Conservation (phyloP, 2,888 invertebrate genomes). For the Heteromyza rotundicornis region DNA sequence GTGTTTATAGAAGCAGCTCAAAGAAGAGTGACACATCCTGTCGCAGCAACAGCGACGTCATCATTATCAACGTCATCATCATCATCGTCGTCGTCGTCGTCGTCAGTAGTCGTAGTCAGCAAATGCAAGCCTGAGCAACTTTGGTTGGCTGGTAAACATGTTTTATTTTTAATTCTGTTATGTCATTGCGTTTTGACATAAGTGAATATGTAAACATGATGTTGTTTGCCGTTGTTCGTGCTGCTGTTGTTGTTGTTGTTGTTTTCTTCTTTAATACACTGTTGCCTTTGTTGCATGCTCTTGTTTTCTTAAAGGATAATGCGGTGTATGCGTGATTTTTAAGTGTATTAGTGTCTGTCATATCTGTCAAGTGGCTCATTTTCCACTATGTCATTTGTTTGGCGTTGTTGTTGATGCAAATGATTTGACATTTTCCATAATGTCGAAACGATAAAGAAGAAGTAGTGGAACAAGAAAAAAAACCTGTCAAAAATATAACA, state of each 20-base stretch:
- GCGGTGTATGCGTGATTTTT: conserved; percentile 42
- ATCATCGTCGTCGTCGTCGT: too few species aligned
- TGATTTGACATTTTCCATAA: conserved; percentile 48
- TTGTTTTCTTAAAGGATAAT: conserved; percentile 47
- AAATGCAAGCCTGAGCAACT: not conserved
- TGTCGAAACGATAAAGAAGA: not conserved
- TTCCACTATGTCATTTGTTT: conserved; percentile 9
- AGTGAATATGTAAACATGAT: conserved; percentile 26
- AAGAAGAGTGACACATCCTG: not conserved
- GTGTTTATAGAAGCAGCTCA: too few species aligned
- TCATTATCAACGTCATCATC: not conserved
- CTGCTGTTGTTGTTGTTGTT: conserved; percentile 31
- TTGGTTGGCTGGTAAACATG: not conserved
- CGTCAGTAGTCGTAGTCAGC: not conserved
- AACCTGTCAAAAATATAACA: too few species aligned
- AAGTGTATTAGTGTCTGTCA: conserved; percentile 52
- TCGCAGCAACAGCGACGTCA: not conserved
- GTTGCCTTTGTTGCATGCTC: conserved; percentile 11
- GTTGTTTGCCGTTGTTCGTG: too few species aligned
- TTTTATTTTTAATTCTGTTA: conserved; percentile 43
- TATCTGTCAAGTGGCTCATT: not conserved
- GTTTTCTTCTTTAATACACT: conserved; percentile 30
- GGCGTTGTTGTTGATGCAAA: conserved; percentile 42
- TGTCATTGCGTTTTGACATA: conserved; percentile 41
- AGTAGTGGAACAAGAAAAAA: not conserved